phyloP scores from a whole-genome alignment of 2,888 invertebrate species.

The Spisula solida region DNA sequence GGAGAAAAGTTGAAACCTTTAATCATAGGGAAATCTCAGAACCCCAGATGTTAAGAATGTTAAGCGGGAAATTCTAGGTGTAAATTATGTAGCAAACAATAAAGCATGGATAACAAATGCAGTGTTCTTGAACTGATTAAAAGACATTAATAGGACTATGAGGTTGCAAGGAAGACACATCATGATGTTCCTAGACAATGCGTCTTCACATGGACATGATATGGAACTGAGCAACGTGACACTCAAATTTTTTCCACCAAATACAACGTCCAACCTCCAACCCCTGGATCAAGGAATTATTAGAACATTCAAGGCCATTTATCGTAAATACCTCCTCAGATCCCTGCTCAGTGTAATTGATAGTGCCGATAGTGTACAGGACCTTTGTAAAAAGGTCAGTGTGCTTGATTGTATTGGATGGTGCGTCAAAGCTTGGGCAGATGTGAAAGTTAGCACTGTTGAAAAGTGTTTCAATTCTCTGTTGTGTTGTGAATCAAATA shows the following conservation, averaged over 20 bases:
- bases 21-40: slow-evolving; percentile 23
- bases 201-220: slow-evolving; percentile 47
- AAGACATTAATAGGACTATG: slow-evolving; percentile 22
- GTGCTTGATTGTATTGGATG: slow-evolving; percentile 19
- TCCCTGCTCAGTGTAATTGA: slow-evolving; percentile 20
- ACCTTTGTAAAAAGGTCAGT: slow-evolving; percentile 26
- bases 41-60: slow-evolving; percentile 39
- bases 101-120: slow-evolving; percentile 36
- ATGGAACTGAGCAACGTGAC: slow-evolving; percentile 1
- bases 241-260: slow-evolving; percentile 32
- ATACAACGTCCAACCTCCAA: slow-evolving; percentile 33
- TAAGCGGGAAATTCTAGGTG: not conserved
- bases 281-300: too few species aligned
- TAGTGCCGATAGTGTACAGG: not conserved
- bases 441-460: slow-evolving; percentile 7
- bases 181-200: slow-evolving; percentile 47
- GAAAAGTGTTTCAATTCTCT: slow-evolving; percentile 16
- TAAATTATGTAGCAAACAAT: not conserved
- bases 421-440: slow-evolving; percentile 20
- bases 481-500: not conserved
- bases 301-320: slow-evolving; percentile 34
- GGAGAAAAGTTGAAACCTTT: slow-evolving; percentile 24
- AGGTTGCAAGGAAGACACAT: not conserved
- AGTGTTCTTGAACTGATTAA: slow-evolving; percentile 14
- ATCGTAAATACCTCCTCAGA: slow-evolving; percentile 22